These are phyloP conservation scores for Ormyrus nitidulus DNA, from an alignment of 2,888 invertebrate species.

Conservation along the genomic window DNA sequence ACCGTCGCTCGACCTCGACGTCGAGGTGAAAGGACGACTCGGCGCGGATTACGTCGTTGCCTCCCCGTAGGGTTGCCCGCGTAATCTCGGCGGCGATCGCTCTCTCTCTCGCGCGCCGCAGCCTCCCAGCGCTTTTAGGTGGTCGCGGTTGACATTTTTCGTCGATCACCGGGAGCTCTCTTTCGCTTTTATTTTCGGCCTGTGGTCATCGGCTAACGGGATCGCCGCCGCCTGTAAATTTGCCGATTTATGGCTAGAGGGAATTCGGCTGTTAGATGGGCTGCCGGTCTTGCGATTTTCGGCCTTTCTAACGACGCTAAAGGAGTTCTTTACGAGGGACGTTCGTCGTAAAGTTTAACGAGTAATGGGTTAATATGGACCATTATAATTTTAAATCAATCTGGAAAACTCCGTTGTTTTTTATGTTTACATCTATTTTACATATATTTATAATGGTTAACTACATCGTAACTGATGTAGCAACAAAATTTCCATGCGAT, in stretches of 20 bases:
- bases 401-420: too few species aligned
- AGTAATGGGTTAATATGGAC: too few species aligned
- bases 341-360: too few species aligned
- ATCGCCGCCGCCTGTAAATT: conserved; percentile 27
- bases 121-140: conserved; percentile 38
- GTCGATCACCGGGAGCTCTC: conserved; percentile 28
- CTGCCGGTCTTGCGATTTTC: background rate
- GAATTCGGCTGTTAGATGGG: background rate
- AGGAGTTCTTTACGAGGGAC: too few species aligned
- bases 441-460: too few species aligned
- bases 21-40: conserved; percentile 58
- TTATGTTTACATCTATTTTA: too few species aligned
- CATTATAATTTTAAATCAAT: too few species aligned
- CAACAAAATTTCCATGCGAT: too few species aligned
- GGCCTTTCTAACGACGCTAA: background rate
- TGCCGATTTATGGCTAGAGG: conserved; percentile 31
- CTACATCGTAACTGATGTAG: too few species aligned
- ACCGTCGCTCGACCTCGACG: conserved; percentile 55
- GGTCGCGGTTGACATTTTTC: conserved; percentile 51
- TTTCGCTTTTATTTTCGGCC: conserved; percentile 8
- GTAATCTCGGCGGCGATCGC: conserved; percentile 41
- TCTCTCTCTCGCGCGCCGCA: background rate
- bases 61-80: conserved; percentile 9
- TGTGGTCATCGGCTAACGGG: conserved; percentile 29
- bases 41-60: conserved; percentile 32